Evolutionary conservation across 2,888 invertebrate species (phyloP), one percentile per base, ranked within the genome.

Genomic region (Nudaria mundana): DNA sequence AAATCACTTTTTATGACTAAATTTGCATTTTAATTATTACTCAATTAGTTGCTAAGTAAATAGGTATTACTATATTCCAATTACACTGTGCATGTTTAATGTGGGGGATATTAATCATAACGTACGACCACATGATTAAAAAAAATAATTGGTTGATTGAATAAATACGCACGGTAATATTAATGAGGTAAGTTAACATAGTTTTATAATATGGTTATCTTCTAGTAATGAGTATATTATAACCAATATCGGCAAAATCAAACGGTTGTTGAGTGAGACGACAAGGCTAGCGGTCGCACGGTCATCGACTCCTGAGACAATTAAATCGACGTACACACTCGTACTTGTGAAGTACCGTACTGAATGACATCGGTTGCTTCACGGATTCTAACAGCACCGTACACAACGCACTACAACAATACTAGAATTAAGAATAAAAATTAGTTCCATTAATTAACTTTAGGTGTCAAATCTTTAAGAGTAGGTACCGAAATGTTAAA

Each of bases 231-330:
- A 37, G 40, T 37, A 31, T 40, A 34, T 4, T 20, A 20, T 20
- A 37, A 35, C 29, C 34, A 44, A 38, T 54, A 54, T 44, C 48
- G 44, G 56, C 45, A 44, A 43, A 37, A 30, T 45, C 40, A 48
- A 44, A 46, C 45, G 42, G 50, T 44, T 43, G 45, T 46, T 44
- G 43, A 45, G 48, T 56, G 41, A 50, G 56, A 50, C 61, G 53
- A 61, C 44, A 67, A 66, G 63, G 71, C 63, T 66, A 72, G 67
- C 71, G 66, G 72, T 71, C 64, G 56, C 65, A 74, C 81, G 83
- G 83, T 82, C 83, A 82, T 78, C 80, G 82, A 81, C 82, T 71
- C 67, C 5, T 45, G 59, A 63, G 74, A 75, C 77, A 81, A 82
- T 79, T 79, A 77, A 76, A 79, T 75, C 67, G 66, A 69, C 70